Base-by-base conservation (phyloP, 2,888 invertebrate species). In the Zygaena filipendulae region DNA sequence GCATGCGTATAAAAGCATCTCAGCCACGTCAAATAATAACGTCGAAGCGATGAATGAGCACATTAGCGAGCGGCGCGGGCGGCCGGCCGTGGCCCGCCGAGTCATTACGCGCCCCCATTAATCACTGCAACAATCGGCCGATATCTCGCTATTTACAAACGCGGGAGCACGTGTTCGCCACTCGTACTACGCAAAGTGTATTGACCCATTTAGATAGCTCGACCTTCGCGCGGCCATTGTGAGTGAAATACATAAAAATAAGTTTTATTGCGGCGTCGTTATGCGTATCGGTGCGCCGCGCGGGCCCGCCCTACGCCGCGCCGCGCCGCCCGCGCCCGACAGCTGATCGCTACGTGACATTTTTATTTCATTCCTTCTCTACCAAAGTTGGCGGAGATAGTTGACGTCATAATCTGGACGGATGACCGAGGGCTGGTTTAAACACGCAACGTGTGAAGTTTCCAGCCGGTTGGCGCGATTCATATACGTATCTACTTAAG, bases 161-260 rank as follows among this genome's bases (percentile, higher is more conserved):
- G 75, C 69, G 70, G 68, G 72, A 74, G 74, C 77, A 75, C 75
- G 75, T 75, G 77, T 63, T 70, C 68, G 46, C 57, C 58, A 72
- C 68, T 66, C 77, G 77, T 75, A 77, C 66, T 75, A 75, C 77
- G 67, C 62, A 49, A 74, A 74, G 79, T 75, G 77, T 77, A 77
- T 77, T 79, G 79, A 79, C 79, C 79, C 75, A 79, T 79, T 79
- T 79, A 79, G 79, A 77, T 77, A 79, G 74, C 70, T 72, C 79
- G 79, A 79, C 79, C 77, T 77, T 79, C 79, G 70, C 74, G 72
- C 77, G 75, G 74, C 74, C 75, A 79, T 79, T 79, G 79, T 79
- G 70, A 77, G 77, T 77, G 77, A 75, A 77, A 77, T 77, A 77
- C 79, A 77, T 79, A 79, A 79, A 79, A 79, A 77, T 77, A 79